Evolutionary conservation across 1,140 invertebrate genomes (phyloP).

Genomic region (Nautilus pompilius): DNA sequence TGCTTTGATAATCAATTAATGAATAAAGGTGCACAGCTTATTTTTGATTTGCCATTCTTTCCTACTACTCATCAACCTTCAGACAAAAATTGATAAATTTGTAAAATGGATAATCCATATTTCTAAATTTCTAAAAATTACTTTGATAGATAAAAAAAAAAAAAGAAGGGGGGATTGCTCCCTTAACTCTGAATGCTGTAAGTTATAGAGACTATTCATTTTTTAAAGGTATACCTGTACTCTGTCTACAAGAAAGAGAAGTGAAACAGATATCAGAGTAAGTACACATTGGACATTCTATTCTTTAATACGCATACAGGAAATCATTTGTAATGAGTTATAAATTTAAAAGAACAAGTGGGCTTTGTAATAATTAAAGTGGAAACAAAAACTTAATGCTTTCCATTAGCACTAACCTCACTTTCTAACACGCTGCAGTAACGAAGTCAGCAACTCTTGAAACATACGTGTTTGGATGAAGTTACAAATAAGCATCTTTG

Average conservation of each 20-base stretch:
- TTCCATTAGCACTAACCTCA: too few species aligned
- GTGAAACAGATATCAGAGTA: conserved; percentile 4
- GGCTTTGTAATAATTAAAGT: neutral
- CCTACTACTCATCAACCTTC: neutral
- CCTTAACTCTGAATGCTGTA: neutral
- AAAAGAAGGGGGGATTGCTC: neutral
- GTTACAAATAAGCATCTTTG: too few species aligned
- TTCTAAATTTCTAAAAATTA: neutral
- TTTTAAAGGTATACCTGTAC: conserved; percentile 5
- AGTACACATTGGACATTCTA: neutral
- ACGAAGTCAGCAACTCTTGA: too few species aligned
- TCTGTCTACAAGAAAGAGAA: conserved; percentile 1
- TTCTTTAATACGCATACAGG: neutral
- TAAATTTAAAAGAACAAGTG: neutral
- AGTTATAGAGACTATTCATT: neutral
- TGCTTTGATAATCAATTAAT: too few species aligned
- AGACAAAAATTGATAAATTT: neutral
- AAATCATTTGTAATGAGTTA: neutral
- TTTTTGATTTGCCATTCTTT: neutral
- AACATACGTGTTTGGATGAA: too few species aligned
- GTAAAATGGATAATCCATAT: neutral
- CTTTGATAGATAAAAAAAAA: neutral
- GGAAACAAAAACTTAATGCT: neutral
- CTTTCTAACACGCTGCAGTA: too few species aligned
- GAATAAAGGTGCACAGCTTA: too few species aligned